phyloP scores from a whole-genome alignment of 2,888 invertebrate species.

The Ormyrus thymus region DNA sequence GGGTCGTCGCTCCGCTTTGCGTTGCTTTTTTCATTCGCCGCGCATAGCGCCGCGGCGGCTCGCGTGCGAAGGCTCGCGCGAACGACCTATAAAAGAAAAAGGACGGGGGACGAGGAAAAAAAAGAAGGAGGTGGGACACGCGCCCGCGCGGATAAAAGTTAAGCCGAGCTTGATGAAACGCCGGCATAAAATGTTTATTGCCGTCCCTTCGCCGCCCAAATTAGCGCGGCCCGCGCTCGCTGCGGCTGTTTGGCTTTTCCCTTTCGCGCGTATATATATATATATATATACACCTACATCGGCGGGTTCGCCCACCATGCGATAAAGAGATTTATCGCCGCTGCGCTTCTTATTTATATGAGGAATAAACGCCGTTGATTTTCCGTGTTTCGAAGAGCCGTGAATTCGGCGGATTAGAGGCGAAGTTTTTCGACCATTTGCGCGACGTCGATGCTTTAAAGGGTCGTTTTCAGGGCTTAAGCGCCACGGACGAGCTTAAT shows the following conservation, averaged over 20 bases:
- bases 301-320: not conserved
- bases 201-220: slow-evolving; percentile 12
- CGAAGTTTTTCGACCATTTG: too few relatives aligned
- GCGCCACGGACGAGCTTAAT: too few relatives aligned
- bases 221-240: not conserved
- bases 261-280: not conserved
- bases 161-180: slow-evolving; percentile 41
- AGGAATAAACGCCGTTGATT: not conserved
- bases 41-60: not conserved
- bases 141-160: slow-evolving; percentile 10
- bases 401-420: too few relatives aligned
- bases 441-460: too few relatives aligned
- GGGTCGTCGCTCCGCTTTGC: not conserved
- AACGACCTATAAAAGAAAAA: slow-evolving; percentile 26
- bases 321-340: slow-evolving; percentile 40
- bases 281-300: not conserved
- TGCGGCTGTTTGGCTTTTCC: not conserved
- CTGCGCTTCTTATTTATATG: slow-evolving; percentile 18
- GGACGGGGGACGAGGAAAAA: slow-evolving; percentile 8
- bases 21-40: slow-evolving; percentile 25
- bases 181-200: slow-evolving; percentile 34
- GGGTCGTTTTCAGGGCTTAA: too few relatives aligned
- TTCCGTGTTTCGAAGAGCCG: too few relatives aligned
- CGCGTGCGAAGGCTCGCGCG: slow-evolving; percentile 5
- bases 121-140: not conserved